These are phyloP conservation scores for Dufourea novaeangliae DNA, from an alignment of 1,140 invertebrate genomes.

Conservation along the genomic window DNA sequence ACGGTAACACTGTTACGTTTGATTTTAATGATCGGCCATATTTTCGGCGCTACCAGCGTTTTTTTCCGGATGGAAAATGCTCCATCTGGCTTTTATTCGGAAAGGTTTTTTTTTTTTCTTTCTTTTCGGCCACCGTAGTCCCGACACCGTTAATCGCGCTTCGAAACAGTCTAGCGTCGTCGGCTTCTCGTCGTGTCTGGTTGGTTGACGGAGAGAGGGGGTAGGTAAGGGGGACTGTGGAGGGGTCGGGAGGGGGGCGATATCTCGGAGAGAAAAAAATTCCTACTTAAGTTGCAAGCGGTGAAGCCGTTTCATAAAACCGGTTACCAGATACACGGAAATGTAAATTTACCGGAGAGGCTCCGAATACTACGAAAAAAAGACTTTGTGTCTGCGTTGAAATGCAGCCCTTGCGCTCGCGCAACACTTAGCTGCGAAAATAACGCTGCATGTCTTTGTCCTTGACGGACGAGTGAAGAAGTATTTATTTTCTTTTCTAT, in stretches of 20 bases:
- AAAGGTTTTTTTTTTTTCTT: background rate
- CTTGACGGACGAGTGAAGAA: too few species aligned
- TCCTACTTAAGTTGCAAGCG: conserved; percentile 45
- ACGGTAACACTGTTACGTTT: background rate
- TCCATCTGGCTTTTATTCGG: background rate
- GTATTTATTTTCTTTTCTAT: too few species aligned
- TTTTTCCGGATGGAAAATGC: background rate
- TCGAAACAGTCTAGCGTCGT: background rate
- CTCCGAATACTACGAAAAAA: conserved; percentile 22
- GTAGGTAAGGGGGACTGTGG: background rate
- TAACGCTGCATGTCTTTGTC: background rate
- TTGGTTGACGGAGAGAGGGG: background rate
- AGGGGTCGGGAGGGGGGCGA: background rate
- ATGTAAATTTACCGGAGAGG: conserved; percentile 46
- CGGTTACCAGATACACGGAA: conserved; percentile 50
- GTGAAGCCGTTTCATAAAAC: conserved; percentile 50
- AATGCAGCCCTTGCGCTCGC: background rate
- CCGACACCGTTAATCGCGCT: background rate
- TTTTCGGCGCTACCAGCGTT: too few species aligned
- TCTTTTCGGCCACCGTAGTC: background rate
- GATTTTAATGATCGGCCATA: background rate
- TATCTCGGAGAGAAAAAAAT: conserved; percentile 37
- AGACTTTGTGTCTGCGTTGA: background rate
- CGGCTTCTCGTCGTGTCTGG: background rate
- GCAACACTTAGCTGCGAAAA: background rate